Conservation (phyloP, 2,888 invertebrate genomes). For the Tiphia femorata region DNA sequence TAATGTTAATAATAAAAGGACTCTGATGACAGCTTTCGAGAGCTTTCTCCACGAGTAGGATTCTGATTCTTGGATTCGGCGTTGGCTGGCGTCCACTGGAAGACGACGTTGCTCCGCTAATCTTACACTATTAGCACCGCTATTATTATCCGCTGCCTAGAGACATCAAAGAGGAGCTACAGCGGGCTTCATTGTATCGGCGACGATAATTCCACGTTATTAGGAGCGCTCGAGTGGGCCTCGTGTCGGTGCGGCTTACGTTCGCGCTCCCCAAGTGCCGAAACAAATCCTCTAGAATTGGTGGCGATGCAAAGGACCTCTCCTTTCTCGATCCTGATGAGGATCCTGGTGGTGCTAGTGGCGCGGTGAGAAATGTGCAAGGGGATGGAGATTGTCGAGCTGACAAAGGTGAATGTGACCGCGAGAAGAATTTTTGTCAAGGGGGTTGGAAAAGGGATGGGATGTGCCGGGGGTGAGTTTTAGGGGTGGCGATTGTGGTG, state of each 20-base stretch:
- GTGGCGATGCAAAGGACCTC: slow-evolving; percentile 63
- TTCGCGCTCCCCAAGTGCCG: slow-evolving; percentile 67
- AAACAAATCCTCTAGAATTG: slow-evolving; percentile 68
- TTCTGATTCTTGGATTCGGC: too few relatives aligned
- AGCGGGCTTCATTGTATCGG: slow-evolving; percentile 61
- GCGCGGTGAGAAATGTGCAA: too few relatives aligned
- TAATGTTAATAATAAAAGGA: too few relatives aligned
- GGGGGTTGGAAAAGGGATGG: background rate
- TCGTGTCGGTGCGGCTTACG: slow-evolving; percentile 68
- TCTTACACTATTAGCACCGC: slow-evolving; percentile 63
- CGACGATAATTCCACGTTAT: slow-evolving; percentile 69
- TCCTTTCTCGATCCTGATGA: slow-evolving; percentile 37
- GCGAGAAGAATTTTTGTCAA: background rate
- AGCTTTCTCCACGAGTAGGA: too few relatives aligned
- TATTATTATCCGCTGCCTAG: slow-evolving; percentile 65
- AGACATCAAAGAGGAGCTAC: slow-evolving; percentile 67
- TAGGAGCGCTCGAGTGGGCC: slow-evolving; percentile 60
- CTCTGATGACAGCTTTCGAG: too few relatives aligned
- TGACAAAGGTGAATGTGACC: background rate
- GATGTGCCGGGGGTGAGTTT: background rate
- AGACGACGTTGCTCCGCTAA: too few relatives aligned
- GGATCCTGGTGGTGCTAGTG: slow-evolving; percentile 17
- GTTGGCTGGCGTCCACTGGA: too few relatives aligned
- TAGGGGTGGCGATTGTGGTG: slow-evolving; percentile 45
- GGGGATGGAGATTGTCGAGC: too few relatives aligned